Evolutionary conservation across 2,797 vertebrate species (phyloP).

Genomic region (Ispidina picta): DNA sequence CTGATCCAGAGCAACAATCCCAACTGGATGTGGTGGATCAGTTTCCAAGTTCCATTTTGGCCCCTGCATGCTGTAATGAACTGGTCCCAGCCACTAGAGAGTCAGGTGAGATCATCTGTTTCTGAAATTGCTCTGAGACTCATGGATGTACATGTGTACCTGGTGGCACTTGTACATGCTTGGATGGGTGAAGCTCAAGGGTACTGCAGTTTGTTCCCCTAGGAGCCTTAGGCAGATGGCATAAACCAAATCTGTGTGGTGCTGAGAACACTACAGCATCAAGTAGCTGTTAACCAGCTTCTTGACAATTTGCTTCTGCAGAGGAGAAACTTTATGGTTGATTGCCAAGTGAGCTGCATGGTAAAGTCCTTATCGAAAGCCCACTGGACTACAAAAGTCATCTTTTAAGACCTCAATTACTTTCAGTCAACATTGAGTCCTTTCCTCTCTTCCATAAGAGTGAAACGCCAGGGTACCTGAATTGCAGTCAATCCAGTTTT

Average conservation of each 20-base stretch:
- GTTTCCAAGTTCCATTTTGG: accelerated
- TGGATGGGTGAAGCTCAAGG: background rate
- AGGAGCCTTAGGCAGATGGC: background rate
- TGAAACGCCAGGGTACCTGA: background rate
- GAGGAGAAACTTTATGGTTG: background rate
- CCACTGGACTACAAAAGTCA: background rate
- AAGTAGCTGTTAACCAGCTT: background rate
- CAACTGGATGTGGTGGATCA: background rate
- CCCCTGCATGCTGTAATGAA: background rate
- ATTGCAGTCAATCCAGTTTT: background rate
- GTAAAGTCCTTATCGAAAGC: background rate
- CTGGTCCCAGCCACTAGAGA: background rate
- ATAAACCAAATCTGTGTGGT: background rate
- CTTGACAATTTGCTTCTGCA: background rate
- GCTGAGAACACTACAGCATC: background rate
- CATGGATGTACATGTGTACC: accelerated
- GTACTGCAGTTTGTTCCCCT: background rate
- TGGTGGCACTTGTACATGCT: background rate
- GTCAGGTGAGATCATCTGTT: background rate
- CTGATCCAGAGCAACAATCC: background rate
- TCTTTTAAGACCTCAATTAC: background rate
- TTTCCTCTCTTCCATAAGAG: background rate
- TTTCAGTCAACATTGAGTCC: background rate
- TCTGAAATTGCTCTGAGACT: background rate
- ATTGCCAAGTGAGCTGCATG: background rate